Evolutionary conservation across 2,888 invertebrate genomes (phyloP).

Genomic region (Zaprionus lineosus): DNA sequence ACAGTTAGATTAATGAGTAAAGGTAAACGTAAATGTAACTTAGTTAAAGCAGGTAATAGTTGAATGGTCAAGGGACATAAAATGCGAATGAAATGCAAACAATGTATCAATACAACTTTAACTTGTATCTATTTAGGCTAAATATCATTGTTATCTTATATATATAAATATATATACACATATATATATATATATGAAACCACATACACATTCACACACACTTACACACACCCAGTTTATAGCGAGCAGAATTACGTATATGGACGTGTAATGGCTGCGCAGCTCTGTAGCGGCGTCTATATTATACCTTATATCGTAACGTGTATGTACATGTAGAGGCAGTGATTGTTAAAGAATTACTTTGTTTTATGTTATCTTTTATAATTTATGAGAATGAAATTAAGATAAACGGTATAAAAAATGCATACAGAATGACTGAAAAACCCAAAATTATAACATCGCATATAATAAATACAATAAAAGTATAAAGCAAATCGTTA

Average conservation of each 20-base stretch:
- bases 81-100: conserved; percentile 54
- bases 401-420: conserved; percentile 61
- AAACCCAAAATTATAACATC: conserved; percentile 79
- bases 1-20: conserved; percentile 67
- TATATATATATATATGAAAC: too few relatives aligned
- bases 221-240: conserved; percentile 39
- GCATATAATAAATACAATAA: conserved; percentile 78
- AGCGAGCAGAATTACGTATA: conserved; percentile 64
- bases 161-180: conserved; percentile 57
- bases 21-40: conserved; percentile 52
- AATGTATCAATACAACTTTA: conserved; percentile 67
- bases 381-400: conserved; percentile 67
- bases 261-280: conserved; percentile 60
- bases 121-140: conserved; percentile 69
- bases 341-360: conserved; percentile 80
- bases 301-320: conserved; percentile 60
- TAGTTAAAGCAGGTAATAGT: conserved; percentile 75
- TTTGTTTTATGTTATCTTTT: conserved; percentile 80
- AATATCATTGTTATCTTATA: conserved; percentile 78
- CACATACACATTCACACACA: conserved; percentile 22
- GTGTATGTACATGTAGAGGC: conserved; percentile 79
- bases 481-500: conserved; percentile 53
- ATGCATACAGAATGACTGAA: conserved; percentile 80
- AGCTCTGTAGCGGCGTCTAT: conserved; percentile 35
- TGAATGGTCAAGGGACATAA: conserved; percentile 53